Percentiles rank a stretch among this genome's conserved stretches.
phyloP scores from a whole-genome alignment of 2,797 vertebrate species.

The Peromyscus aztecus region DNA sequence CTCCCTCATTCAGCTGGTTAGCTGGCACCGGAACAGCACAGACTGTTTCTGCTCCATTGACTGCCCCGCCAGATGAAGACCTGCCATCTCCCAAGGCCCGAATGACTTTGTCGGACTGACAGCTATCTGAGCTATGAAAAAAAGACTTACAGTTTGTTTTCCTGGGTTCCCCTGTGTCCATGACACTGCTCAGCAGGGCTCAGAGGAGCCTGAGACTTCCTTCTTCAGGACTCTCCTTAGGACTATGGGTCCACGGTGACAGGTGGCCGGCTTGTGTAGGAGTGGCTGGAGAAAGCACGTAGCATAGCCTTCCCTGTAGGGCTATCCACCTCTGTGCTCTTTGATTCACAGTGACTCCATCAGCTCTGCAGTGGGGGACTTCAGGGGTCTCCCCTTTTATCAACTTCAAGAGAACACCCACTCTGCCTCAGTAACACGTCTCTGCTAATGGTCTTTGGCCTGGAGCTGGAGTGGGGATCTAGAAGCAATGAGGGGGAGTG shows the following conservation, averaged over 20 bases:
- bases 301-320: not conserved
- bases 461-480: not conserved
- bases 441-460: conserved; percentile 30
- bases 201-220: not conserved
- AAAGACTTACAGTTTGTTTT: accelerated
- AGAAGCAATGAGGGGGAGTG: not conserved
- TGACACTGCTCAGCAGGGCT: not conserved
- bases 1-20: accelerated
- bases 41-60: not conserved
- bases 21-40: not conserved
- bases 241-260: not conserved
- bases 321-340: accelerated
- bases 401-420: not conserved
- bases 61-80: not conserved
- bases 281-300: not conserved
- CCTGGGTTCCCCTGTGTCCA: not conserved
- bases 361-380: not conserved
- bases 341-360: not conserved
- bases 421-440: conserved; percentile 42
- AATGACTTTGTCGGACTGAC: accelerated
- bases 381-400: not conserved
- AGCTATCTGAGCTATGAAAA: not conserved
- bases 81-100: not conserved
- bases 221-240: not conserved
- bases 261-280: not conserved